Evolutionary conservation across 1,140 invertebrate genomes (phyloP).

Genomic region (Bombus picipes): DNA sequence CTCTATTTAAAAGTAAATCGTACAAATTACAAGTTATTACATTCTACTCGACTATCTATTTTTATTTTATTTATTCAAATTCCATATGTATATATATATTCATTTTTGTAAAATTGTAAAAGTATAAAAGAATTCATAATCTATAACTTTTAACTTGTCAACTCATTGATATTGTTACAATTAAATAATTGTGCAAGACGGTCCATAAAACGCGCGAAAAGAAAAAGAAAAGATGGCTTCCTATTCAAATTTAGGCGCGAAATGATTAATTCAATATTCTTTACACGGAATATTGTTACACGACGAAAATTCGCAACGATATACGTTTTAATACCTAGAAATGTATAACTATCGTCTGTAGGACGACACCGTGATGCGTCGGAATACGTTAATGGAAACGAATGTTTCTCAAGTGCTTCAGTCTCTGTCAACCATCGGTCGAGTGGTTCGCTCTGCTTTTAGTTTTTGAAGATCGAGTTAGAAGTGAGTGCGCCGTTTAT

Average conservation of each 20-base stretch:
- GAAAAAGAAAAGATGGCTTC: not conserved
- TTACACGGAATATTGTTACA: not conserved
- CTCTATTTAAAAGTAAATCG: not conserved
- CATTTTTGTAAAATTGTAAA: not conserved
- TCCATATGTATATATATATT: not conserved
- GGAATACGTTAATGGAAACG: slow-evolving; percentile 35
- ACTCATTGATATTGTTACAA: not conserved
- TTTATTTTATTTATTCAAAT: not conserved
- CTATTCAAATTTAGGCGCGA: not conserved
- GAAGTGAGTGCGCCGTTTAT: slow-evolving; percentile 46
- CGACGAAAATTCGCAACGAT: not conserved
- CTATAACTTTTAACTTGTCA: not conserved
- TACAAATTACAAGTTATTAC: not conserved
- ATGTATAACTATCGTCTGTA: not conserved
- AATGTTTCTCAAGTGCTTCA: slow-evolving; percentile 46
- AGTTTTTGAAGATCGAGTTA: slow-evolving; percentile 44
- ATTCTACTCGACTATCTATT: not conserved
- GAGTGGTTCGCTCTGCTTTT: slow-evolving; percentile 52
- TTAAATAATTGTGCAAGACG: not conserved
- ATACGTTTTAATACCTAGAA: not conserved
- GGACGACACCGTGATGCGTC: not conserved
- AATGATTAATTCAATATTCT: too few relatives aligned
- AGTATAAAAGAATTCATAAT: not conserved
- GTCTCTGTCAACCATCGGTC: slow-evolving; percentile 45
- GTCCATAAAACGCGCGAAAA: not conserved